Evolutionary conservation across 2,113 vertebrate genomes (phyloP).

Genomic region (Penelope pileata): DNA sequence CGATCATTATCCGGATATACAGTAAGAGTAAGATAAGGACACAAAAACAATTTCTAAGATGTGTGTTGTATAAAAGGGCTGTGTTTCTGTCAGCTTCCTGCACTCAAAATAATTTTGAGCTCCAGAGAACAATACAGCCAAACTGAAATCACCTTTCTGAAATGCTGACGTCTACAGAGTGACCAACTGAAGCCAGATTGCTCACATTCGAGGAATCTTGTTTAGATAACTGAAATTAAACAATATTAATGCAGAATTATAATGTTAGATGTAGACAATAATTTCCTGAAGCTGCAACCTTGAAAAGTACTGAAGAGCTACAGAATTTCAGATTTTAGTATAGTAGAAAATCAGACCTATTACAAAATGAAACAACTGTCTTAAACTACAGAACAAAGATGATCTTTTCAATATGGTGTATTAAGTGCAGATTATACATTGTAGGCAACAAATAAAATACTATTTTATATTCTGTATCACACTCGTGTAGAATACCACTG

Average conservation of each 20-base stretch:
- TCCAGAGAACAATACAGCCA: neutral
- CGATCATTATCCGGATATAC: neutral
- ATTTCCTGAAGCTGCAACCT: neutral
- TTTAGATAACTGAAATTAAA: neutral
- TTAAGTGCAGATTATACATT: neutral
- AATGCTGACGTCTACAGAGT: neutral
- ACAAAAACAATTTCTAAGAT: neutral
- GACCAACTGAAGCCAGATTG: fast-evolving
- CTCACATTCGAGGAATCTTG: neutral
- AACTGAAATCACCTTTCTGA: neutral
- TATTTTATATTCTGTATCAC: neutral
- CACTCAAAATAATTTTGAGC: neutral
- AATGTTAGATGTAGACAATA: neutral
- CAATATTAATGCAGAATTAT: neutral
- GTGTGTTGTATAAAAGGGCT: neutral
- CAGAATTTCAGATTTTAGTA: neutral
- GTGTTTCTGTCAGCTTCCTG: neutral
- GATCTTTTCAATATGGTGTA: neutral
- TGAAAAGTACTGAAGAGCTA: neutral
- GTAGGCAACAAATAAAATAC: neutral
- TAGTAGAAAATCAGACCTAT: neutral
- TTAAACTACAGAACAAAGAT: neutral
- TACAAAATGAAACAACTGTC: neutral
- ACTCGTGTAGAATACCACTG: neutral
- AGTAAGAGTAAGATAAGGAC: neutral